A percentile compares a stretch with the other conserved stretches of the same genome.
Conservation (phyloP, 1,140 invertebrate genomes). For the Steinernema khuongi region DNA sequence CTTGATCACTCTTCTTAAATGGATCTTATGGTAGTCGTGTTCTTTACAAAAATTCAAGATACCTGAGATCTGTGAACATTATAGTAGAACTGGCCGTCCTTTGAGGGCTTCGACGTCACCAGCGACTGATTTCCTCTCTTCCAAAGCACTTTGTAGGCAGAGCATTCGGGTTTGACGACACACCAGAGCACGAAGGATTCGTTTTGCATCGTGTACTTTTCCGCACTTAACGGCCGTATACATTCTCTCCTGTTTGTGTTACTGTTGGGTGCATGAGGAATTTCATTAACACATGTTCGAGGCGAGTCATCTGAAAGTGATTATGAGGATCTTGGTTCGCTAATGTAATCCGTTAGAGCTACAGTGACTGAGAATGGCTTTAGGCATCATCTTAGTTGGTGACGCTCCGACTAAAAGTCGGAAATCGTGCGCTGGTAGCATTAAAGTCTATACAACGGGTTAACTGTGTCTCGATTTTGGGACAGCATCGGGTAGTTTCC, state of each 20-base stretch:
- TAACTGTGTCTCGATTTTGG: too few species aligned
- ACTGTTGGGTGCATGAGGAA: background rate
- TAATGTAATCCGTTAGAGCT: too few species aligned
- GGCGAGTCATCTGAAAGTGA: background rate
- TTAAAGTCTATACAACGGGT: too few species aligned
- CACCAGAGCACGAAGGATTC: background rate
- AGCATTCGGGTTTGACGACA: background rate
- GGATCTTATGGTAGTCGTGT: too few species aligned
- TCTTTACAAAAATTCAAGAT: background rate
- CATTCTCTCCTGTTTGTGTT: background rate
- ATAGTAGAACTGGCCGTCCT: background rate
- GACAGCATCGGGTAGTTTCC: too few species aligned
- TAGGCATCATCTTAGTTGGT: too few species aligned
- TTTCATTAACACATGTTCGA: background rate
- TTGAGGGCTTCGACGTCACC: background rate
- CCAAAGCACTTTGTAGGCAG: background rate
- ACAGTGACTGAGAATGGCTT: too few species aligned
- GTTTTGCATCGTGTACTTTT: background rate
- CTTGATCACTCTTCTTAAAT: background rate
- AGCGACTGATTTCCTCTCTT: background rate
- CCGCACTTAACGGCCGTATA: background rate
- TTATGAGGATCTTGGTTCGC: too few species aligned
- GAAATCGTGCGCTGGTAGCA: too few species aligned
- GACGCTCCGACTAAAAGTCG: too few species aligned
- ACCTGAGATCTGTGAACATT: background rate